Percentiles rank a stretch among this genome's conserved stretches.
Conservation (phyloP, 2,888 invertebrate species). For the Autographa gamma region DNA sequence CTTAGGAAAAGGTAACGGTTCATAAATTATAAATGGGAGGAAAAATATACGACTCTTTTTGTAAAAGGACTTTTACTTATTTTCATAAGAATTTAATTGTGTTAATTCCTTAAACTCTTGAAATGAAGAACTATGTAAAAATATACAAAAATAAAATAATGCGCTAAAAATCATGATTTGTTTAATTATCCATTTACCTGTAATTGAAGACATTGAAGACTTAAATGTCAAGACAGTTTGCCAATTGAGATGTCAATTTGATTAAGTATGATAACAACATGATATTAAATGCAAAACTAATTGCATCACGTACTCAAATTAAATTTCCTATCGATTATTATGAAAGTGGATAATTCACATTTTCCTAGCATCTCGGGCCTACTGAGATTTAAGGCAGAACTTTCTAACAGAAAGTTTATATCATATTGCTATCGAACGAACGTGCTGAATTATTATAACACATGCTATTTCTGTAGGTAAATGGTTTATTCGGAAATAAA, state of each 20-base stretch:
- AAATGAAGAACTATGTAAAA: too few relatives aligned
- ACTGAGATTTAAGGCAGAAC: slow-evolving; percentile 31
- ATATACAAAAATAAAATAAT: too few relatives aligned
- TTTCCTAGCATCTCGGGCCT: slow-evolving; percentile 20
- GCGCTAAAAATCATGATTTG: too few relatives aligned
- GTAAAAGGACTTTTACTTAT: too few relatives aligned
- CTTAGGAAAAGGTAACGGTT: slow-evolving; percentile 1
- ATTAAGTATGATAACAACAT: not conserved
- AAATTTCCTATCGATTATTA: slow-evolving; percentile 22
- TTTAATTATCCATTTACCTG: not conserved
- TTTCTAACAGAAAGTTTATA: slow-evolving; percentile 42
- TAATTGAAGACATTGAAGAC: not conserved
- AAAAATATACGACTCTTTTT: too few relatives aligned
- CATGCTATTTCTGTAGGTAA: not conserved
- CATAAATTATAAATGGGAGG: not conserved
- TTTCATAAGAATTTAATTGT: too few relatives aligned
- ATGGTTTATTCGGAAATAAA: not conserved
- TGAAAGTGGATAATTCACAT: slow-evolving; percentile 24
- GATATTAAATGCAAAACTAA: slow-evolving; percentile 1
- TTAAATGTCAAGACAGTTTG: not conserved
- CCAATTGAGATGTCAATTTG: slow-evolving; percentile 2
- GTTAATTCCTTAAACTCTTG: too few relatives aligned
- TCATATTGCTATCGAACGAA: slow-evolving; percentile 31
- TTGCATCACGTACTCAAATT: not conserved
- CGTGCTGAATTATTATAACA: slow-evolving; percentile 20